Conservation (phyloP, 92 coral and sea anemone species). For the Blastomussa wellsi region DNA sequence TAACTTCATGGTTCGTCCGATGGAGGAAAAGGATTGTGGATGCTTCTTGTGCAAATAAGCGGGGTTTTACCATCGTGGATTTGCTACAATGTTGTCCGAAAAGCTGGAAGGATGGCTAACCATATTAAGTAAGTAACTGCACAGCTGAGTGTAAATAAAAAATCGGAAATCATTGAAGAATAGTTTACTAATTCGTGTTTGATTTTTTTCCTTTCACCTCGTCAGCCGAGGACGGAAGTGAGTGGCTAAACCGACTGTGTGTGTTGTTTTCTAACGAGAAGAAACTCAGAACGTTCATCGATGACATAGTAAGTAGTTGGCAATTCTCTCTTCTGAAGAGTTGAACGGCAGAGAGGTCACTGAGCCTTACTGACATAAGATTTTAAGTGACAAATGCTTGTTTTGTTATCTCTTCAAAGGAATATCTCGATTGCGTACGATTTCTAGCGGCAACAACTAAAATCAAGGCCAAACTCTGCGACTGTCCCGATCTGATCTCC, state of each 20-base stretch:
- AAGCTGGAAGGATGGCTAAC: constrained; percentile 66
- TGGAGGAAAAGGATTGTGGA: constrained; percentile 7
- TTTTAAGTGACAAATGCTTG: constrained; percentile 25
- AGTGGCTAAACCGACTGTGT: constrained; percentile 67
- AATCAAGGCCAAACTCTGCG: constrained; percentile 44
- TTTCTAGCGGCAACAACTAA: constrained; percentile 46
- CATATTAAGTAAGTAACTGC: constrained; percentile 53
- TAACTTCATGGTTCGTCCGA: constrained; percentile 17
- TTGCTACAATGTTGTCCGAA: constrained; percentile 54
- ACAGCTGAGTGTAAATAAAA: background rate
- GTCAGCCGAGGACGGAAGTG: constrained; percentile 44
- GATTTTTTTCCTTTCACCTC: constrained; percentile 4
- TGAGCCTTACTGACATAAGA: background rate
- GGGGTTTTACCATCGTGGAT: constrained; percentile 7
- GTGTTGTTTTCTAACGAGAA: constrained; percentile 62
- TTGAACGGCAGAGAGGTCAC: constrained; percentile 1
- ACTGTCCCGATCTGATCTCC: constrained; percentile 29
- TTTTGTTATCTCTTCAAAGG: constrained; percentile 16
- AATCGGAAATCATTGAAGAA: constrained; percentile 15
- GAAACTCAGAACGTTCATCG: constrained; percentile 49
- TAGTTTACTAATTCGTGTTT: background rate
- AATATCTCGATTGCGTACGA: constrained; percentile 39
- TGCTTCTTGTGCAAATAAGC: constrained; percentile 18
- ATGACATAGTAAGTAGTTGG: constrained; percentile 54
- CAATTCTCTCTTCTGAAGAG: background rate